Evolutionary conservation across 2,888 invertebrate genomes (phyloP).

Genomic region (Agrochola lota): DNA sequence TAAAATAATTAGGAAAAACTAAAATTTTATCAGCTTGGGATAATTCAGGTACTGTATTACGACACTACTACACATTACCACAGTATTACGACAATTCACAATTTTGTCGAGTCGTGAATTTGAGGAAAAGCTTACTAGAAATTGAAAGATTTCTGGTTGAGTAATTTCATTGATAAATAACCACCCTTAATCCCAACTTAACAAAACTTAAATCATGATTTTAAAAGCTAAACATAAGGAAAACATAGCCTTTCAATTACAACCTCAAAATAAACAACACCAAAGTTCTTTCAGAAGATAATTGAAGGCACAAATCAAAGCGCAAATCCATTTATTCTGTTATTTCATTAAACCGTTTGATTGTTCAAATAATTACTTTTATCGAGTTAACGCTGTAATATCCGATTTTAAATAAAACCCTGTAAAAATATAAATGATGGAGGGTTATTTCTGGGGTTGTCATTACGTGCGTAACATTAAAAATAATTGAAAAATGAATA

Average conservation of each 20-base stretch:
- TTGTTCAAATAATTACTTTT: slow-evolving; percentile 29
- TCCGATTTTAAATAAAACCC: neutral
- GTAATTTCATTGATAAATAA: neutral
- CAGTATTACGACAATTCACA: slow-evolving; percentile 1
- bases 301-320: slow-evolving; percentile 30
- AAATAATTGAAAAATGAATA: slow-evolving; percentile 17
- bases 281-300: neutral
- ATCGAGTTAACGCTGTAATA: slow-evolving; percentile 4
- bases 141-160: slow-evolving; percentile 4
- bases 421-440: neutral
- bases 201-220: neutral
- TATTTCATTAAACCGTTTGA: slow-evolving; percentile 37
- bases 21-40: too few species aligned
- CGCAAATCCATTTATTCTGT: slow-evolving; percentile 23
- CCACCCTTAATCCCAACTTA: neutral
- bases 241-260: slow-evolving; percentile 1
- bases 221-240: neutral
- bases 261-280: neutral
- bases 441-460: too few species aligned
- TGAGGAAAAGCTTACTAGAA: neutral
- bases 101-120: slow-evolving; percentile 3
- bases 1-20: too few species aligned
- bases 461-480: neutral
- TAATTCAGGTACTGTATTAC: too few species aligned
- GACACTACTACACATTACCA: too few species aligned